phyloP scores from a whole-genome alignment of 2,113 vertebrate species.

The Lanius collurio region DNA sequence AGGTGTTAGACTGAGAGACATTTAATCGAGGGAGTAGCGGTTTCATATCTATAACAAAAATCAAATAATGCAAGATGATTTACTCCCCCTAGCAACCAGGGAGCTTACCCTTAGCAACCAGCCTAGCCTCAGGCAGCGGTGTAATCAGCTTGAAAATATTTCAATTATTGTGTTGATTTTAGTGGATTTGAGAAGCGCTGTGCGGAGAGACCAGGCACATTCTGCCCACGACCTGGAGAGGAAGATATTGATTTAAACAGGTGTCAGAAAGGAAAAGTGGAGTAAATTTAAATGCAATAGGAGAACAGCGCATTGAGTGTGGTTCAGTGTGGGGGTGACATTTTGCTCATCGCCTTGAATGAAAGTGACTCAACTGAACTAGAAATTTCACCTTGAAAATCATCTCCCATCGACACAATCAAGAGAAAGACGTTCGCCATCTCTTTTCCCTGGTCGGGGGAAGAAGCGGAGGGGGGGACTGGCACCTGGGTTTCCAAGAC shows the following conservation, averaged over 20 bases:
- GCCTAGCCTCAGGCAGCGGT: conserved; percentile 94
- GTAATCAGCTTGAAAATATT: conserved; percentile 99
- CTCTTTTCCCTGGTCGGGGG: background rate
- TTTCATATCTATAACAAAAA: conserved; percentile 99
- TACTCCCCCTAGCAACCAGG: conserved; percentile 99
- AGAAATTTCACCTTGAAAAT: conserved; percentile 96
- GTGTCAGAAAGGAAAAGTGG: conserved; percentile 98
- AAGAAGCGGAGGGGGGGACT: background rate
- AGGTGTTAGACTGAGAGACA: conserved; percentile 99
- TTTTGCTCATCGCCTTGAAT: conserved; percentile 91
- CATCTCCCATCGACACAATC: conserved; percentile 84
- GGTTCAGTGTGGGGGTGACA: conserved; percentile 91
- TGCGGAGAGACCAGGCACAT: conserved; percentile 92
- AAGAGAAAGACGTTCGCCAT: conserved; percentile 63
- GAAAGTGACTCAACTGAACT: conserved; percentile 93
- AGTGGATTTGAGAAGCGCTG: conserved; percentile 99
- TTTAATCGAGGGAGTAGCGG: conserved; percentile 99
- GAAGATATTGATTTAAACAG: conserved; percentile 99
- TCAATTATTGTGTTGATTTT: conserved; percentile 99
- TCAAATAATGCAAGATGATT: conserved; percentile 99
- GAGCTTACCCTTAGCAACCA: conserved; percentile 99
- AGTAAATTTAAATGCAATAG: conserved; percentile 99
- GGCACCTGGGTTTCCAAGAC: background rate
- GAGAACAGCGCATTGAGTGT: conserved; percentile 87
- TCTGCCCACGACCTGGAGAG: conserved; percentile 98